Percentiles rank a stretch among this genome's conserved stretches.
Conservation (phyloP, 2,888 invertebrate species). For the Apamea sordens region DNA sequence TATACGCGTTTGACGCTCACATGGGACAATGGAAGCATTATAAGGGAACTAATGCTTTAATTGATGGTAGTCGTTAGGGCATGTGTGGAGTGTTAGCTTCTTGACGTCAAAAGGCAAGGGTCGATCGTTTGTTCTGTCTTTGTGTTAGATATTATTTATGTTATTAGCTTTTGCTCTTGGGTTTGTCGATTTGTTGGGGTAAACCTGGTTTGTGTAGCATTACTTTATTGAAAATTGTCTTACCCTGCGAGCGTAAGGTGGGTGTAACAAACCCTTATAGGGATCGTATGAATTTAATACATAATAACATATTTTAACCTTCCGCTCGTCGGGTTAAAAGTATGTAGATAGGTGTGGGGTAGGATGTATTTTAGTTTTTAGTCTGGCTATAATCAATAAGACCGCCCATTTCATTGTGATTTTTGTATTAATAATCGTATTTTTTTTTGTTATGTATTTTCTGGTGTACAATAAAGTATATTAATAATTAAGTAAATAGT, state of each 20-base stretch:
- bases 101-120: slow-evolving; percentile 38
- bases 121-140: slow-evolving; percentile 45
- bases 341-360: too few species aligned
- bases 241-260: not conserved
- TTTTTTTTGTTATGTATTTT: too few species aligned
- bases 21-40: slow-evolving; percentile 44
- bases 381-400: too few species aligned
- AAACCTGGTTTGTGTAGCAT: not conserved
- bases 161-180: slow-evolving; percentile 38
- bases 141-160: slow-evolving; percentile 39
- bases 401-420: too few species aligned
- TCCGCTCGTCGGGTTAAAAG: too few species aligned
- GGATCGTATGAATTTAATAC: too few species aligned
- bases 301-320: too few species aligned
- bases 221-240: not conserved
- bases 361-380: too few species aligned
- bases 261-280: too few species aligned
- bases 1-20: slow-evolving; percentile 1
- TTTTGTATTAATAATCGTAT: too few species aligned
- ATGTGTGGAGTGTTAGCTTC: slow-evolving; percentile 49
- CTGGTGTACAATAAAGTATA: too few species aligned
- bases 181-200: not conserved
- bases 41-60: slow-evolving; percentile 61
- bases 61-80: slow-evolving; percentile 57
- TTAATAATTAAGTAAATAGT: too few species aligned